Percentiles rank a stretch among this genome's conserved stretches.
These are phyloP conservation scores for Gallinago jamesoni DNA, from an alignment of 2,113 vertebrate species.

Conservation along the genomic window DNA sequence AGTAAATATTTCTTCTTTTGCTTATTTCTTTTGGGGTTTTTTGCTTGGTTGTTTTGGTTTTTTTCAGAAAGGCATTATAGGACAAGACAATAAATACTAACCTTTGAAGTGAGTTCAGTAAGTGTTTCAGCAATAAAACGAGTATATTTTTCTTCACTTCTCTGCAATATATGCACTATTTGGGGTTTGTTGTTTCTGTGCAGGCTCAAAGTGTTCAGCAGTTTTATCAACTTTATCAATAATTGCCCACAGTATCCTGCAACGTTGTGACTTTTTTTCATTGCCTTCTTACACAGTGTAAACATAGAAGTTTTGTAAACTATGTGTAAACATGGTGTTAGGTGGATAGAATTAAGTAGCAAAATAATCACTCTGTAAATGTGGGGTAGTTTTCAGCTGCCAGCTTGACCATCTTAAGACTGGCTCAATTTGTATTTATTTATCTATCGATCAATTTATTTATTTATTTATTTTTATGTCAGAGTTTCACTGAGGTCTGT, in stretches of 20 bases:
- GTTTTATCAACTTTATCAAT: background rate
- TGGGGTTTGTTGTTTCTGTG: background rate
- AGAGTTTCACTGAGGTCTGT: background rate
- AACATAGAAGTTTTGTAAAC: no score
- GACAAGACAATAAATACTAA: background rate
- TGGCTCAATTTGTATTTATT: background rate
- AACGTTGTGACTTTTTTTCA: background rate
- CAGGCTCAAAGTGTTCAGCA: background rate
- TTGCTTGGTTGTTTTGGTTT: background rate
- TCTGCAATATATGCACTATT: accelerated
- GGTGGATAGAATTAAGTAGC: background rate
- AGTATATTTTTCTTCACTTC: background rate
- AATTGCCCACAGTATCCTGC: background rate
- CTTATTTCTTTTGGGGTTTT: accelerated
- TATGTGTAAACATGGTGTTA: background rate
- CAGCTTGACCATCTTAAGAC: accelerated
- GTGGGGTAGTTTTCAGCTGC: background rate
- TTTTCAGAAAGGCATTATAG: background rate
- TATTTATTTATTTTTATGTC: background rate
- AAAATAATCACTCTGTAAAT: background rate
- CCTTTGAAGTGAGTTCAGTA: background rate
- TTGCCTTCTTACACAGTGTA: accelerated
- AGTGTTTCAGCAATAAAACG: accelerated
- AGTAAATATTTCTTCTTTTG: background rate
- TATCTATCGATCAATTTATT: background rate